Percentiles rank a stretch among this genome's conserved stretches.
Evolutionary conservation across 2,888 invertebrate genomes (phyloP).

Genomic region (Phaedon cochleariae): DNA sequence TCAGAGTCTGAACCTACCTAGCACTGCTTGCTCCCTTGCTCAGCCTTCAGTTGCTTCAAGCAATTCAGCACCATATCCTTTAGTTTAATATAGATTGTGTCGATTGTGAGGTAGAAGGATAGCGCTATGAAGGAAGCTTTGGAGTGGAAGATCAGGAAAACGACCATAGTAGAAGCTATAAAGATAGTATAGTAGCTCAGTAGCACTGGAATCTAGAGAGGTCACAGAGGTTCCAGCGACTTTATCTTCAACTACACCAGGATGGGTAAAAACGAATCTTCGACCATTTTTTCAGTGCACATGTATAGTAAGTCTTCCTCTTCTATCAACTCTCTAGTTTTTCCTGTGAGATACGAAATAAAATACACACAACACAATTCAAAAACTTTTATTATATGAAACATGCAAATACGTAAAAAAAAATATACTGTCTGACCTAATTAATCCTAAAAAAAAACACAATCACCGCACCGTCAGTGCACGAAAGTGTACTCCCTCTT

Average conservation of each 20-base stretch:
- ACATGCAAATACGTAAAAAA: conserved; percentile 21
- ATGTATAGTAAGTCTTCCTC: conserved; percentile 76
- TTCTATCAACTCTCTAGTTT: too few relatives aligned
- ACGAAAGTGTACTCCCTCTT: conserved; percentile 69
- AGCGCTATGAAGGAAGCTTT: conserved; percentile 69
- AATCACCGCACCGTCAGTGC: conserved; percentile 32
- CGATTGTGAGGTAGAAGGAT: conserved; percentile 72
- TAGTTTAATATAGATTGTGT: conserved; percentile 71
- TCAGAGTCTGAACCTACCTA: conserved; percentile 71
- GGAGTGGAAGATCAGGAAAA: conserved; percentile 66
- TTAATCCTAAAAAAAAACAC: conserved; percentile 1
- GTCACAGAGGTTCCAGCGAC: conserved; percentile 74
- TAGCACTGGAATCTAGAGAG: conserved; percentile 73
- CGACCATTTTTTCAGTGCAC: conserved; percentile 76
- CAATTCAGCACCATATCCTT: conserved; percentile 71
- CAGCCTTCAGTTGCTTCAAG: conserved; percentile 66
- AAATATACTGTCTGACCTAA: conserved; percentile 23
- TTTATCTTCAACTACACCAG: conserved; percentile 70
- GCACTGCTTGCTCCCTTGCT: conserved; percentile 69
- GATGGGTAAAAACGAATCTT: conserved; percentile 70
- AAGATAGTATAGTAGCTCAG: conserved; percentile 68
- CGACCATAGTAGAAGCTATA: conserved; percentile 67
- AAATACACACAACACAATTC: not conserved
- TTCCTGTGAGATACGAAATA: conserved; percentile 6
- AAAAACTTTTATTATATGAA: conserved; percentile 3